A percentile compares a stretch with the other conserved stretches of the same genome.
Conservation (phyloP, 2,888 invertebrate genomes). For the Magallana nippona region DNA sequence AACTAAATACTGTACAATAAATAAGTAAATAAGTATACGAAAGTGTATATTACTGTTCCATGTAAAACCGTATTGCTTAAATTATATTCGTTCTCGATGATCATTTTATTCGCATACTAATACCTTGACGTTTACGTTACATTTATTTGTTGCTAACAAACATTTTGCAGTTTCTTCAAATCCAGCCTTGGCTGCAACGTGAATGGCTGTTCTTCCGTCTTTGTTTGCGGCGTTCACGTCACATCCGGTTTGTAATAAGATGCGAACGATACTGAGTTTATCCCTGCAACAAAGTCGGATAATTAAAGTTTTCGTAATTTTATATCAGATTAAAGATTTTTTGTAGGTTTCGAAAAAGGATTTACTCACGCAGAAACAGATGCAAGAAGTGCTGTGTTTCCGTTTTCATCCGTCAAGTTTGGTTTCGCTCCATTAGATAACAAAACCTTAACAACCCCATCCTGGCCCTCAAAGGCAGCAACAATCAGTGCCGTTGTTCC, state of each 20-base stretch:
- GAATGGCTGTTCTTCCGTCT: slow-evolving; percentile 21
- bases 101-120: neutral
- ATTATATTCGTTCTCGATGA: too few species aligned
- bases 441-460: slow-evolving; percentile 25
- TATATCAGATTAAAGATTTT: too few species aligned
- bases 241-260: slow-evolving; percentile 23
- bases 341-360: neutral
- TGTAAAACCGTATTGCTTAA: too few species aligned
- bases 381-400: slow-evolving; percentile 35
- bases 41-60: too few species aligned
- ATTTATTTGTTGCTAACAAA: slow-evolving; percentile 17
- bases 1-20: too few species aligned
- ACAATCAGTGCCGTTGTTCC: slow-evolving; percentile 36
- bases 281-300: slow-evolving; percentile 1
- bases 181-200: slow-evolving; percentile 34
- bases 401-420: slow-evolving; percentile 8
- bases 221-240: slow-evolving; percentile 36
- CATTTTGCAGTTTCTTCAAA: neutral
- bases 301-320: too few species aligned
- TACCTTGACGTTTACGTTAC: slow-evolving; percentile 32
- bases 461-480: slow-evolving; percentile 21
- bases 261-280: neutral
- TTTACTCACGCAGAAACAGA: slow-evolving; percentile 19
- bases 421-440: slow-evolving; percentile 19
- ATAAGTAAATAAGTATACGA: too few species aligned